Evolutionary conservation across 2,888 invertebrate genomes (phyloP), one percentile per base, ranked within the genome.

Genomic region (Eurytoma adleriae): DNA sequence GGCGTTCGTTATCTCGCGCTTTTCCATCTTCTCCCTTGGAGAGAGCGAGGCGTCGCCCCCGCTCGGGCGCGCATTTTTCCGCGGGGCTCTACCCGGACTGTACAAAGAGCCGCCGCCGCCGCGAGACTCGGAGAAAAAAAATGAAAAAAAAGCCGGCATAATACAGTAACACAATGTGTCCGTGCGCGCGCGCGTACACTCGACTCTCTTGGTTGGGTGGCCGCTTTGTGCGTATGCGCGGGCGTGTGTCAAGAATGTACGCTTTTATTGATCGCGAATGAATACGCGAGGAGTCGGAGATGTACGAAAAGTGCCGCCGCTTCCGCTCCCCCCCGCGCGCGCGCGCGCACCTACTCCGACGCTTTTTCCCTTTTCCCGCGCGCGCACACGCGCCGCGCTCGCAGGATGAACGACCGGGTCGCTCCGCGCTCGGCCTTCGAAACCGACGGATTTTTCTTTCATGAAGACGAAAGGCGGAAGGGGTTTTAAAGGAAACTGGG

Each of bases 191-290:
- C 68, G 57, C 56, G 70, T 64, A 59, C 40, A 78, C 82, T 81
- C 79, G 80, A 83, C 83, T 72, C 84, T 83, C 68, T 57, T 71
- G 50, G 20, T 4, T 54, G 76, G 12, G 56, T 24, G 52, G 1
- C 61, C 10, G 62, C 59, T 40, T 40, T 40, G 54, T 52, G 16
- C 14, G 71, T 27, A 68, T 52, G 18, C n/a, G 50, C 48, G 87
- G 87, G 89, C 88, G 89, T 86, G 88, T 88, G 88, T 89, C 88
- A 88, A 89, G 89, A 89, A 89, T 88, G 88, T 87, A 87, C 87
- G 86, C 87, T 89, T 76, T 79, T 82, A 89, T 89, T 89, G 89
- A 89, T 89, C 89, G 89, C 85, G 83, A 84, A 86, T 85, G 85
- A 86, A 86, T 86, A 85, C 84, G 84, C 85, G 87, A 85, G 83